phyloP scores from a whole-genome alignment of 2,113 vertebrate genomes.

The Sinocyclocheilus grahami region DNA sequence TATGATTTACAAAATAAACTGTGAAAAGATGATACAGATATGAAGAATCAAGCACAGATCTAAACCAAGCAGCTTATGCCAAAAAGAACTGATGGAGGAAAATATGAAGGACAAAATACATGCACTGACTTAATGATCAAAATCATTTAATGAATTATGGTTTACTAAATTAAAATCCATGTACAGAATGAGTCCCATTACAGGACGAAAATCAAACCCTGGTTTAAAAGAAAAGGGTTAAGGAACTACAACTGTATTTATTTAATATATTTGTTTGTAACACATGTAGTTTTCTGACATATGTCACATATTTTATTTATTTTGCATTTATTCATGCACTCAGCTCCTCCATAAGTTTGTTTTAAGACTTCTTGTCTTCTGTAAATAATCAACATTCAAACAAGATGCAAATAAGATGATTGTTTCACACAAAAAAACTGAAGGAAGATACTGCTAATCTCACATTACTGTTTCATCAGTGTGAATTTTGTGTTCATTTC shows the following conservation, averaged over 20 bases:
- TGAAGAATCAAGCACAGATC: neutral
- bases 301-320: constrained; percentile 2
- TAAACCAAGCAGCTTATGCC: constrained; percentile 11
- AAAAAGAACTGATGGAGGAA: no score
- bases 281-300: neutral
- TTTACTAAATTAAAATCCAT: neutral
- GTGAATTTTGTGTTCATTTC: neutral
- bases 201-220: no score
- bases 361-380: neutral
- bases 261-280: neutral
- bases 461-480: neutral
- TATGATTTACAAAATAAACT: neutral
- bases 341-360: neutral
- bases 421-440: constrained; percentile 17
- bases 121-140: neutral
- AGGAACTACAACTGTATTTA: neutral
- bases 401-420: constrained; percentile 2
- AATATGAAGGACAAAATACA: neutral
- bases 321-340: neutral
- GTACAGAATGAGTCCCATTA: neutral
- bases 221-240: neutral
- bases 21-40: neutral
- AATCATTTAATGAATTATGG: neutral
- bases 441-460: neutral
- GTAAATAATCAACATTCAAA: constrained; percentile 16